These are phyloP conservation scores for Sebastes vulpes DNA, from an alignment of 2,797 vertebrate species.

Conservation along the genomic window DNA sequence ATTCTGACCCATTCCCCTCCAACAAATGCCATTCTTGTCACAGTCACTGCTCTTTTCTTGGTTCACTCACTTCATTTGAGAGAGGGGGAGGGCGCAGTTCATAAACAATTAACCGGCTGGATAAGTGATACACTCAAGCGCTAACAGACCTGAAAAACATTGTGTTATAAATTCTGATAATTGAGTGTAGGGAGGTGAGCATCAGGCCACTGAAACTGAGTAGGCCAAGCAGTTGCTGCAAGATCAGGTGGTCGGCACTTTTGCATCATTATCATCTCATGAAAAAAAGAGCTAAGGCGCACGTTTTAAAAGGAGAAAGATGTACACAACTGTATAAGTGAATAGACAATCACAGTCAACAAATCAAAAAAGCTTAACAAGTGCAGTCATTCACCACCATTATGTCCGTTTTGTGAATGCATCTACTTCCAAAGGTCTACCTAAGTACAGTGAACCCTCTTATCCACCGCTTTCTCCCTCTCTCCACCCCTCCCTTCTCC, in stretches of 20 bases:
- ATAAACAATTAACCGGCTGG: conserved; percentile 85
- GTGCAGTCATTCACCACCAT: conserved; percentile 5
- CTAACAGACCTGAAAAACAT: conserved; percentile 82
- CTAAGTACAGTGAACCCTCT: conserved; percentile 56
- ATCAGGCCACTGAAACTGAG: conserved; percentile 42
- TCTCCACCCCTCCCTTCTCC: conserved; percentile 66
- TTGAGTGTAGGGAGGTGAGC: conserved; percentile 77
- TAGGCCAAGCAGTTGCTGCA: conserved; percentile 12
- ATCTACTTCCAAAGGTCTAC: conserved; percentile 57
- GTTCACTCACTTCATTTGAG: conserved; percentile 68
- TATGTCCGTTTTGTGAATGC: conserved; percentile 28
- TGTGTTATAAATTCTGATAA: conserved; percentile 80
- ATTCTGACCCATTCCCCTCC: conserved; percentile 59
- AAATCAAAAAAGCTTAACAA: conserved; percentile 19
- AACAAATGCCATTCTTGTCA: conserved; percentile 63
- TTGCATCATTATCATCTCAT: conserved; percentile 7
- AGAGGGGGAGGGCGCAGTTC: conserved; percentile 74
- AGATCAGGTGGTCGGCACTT: background rate
- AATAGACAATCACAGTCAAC: background rate
- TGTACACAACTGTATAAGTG: background rate
- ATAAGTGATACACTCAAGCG: conserved; percentile 84
- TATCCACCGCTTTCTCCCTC: conserved; percentile 49
- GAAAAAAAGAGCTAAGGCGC: background rate
- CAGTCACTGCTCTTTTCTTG: conserved; percentile 54
- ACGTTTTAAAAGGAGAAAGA: background rate